Percentiles rank a stretch among this genome's conserved stretches.
phyloP scores from a whole-genome alignment of 1,140 invertebrate genomes.

The Drosophila grimshawi region DNA sequence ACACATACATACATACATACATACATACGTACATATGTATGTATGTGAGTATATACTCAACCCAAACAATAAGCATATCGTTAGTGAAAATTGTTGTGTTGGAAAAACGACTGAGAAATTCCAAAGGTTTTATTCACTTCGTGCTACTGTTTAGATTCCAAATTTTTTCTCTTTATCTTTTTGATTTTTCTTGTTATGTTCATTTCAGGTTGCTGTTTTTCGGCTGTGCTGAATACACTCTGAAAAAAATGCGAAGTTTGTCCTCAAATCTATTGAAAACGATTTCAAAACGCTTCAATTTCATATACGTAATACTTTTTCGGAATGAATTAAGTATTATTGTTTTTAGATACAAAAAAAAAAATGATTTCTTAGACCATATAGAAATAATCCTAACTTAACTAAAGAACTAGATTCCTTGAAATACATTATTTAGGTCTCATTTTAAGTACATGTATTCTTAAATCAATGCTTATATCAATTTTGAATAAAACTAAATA shows the following conservation, averaged over 20 bases:
- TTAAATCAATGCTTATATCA: too few species aligned
- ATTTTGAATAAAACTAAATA: too few species aligned
- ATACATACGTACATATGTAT: neutral
- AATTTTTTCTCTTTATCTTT: neutral
- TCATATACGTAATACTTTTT: too few species aligned
- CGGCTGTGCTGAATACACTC: neutral
- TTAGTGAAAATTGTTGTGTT: neutral
- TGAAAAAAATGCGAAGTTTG: neutral
- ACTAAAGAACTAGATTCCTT: too few species aligned
- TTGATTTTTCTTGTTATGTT: neutral
- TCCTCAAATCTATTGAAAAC: too few species aligned
- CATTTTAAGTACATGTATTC: too few species aligned
- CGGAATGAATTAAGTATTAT: too few species aligned
- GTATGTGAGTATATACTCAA: neutral
- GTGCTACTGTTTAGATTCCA: slow-evolving; percentile 58
- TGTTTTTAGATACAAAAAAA: too few species aligned
- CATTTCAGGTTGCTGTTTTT: neutral
- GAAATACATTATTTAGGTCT: too few species aligned
- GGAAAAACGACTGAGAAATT: slow-evolving; percentile 52
- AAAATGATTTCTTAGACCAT: too few species aligned
- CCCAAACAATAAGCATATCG: neutral
- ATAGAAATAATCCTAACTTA: too few species aligned
- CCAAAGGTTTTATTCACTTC: slow-evolving; percentile 68
- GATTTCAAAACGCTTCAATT: too few species aligned
- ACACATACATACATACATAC: neutral